These are phyloP conservation scores for Halesus radiatus DNA, from an alignment of 1,140 invertebrate species.

Conservation along the genomic window DNA sequence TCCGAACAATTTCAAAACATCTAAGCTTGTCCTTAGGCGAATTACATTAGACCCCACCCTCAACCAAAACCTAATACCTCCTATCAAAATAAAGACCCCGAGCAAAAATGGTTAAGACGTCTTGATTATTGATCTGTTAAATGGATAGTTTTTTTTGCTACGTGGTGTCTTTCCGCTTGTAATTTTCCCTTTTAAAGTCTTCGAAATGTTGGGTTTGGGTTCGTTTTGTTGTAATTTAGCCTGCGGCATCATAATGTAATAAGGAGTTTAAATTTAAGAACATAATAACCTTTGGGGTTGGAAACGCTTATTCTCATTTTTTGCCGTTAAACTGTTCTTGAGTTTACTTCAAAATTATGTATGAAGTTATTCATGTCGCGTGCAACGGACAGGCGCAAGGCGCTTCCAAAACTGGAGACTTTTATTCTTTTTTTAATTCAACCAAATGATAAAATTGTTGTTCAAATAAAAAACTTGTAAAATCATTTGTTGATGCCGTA, in stretches of 20 bases:
- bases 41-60: constrained; percentile 8
- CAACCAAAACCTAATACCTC: not conserved
- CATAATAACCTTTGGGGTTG: constrained; percentile 39
- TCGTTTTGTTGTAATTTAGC: constrained; percentile 13
- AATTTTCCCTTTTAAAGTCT: too few species aligned
- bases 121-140: too few species aligned
- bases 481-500: too few species aligned
- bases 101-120: not conserved
- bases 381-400: not conserved
- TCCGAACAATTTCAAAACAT: constrained; percentile 31
- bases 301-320: constrained; percentile 39
- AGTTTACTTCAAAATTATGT: constrained; percentile 37
- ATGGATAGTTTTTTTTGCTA: too few species aligned
- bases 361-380: constrained; percentile 36
- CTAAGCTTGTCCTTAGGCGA: constrained; percentile 24
- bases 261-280: constrained; percentile 41
- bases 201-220: not conserved
- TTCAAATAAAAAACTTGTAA: too few species aligned
- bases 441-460: too few species aligned
- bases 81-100: not conserved
- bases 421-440: too few species aligned
- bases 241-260: constrained; percentile 16
- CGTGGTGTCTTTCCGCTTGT: too few species aligned
- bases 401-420: constrained; percentile 3
- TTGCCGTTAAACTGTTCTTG: constrained; percentile 37